Evolutionary conservation across 2,888 invertebrate species (phyloP), one percentile per base, ranked within the genome.

Genomic region (Cactoblastis cactorum): DNA sequence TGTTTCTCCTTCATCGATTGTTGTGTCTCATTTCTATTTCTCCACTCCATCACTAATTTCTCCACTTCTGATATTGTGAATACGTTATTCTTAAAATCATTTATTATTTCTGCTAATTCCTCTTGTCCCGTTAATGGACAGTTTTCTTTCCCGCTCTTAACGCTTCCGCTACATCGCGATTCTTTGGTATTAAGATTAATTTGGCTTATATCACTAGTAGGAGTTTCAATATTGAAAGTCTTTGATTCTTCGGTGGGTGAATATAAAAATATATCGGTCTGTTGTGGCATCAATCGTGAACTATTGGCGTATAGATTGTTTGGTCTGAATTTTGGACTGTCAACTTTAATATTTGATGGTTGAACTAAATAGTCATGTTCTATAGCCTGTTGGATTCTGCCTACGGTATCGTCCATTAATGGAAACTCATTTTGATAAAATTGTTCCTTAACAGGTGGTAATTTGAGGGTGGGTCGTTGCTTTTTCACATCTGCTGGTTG

Each of bases 31-130:
- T 96, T 95, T 51, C 96, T 91, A 63, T 95, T 95, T 67, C 93
- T 93, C 97, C 97, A 97, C 69, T 95, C 94, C 76, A 95, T 94
- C 0, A 97, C 96, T 47, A 97, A 85, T 62, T 94, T 92, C 76
- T 96, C 96, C 0, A 96, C 95, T 83, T 96, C 96, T 0, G 93
- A 91, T 69, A 97, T 95, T 0, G 95, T 94, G 60, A 96, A 94
- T 2, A 96, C 95, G 69, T 96, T 96, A 69, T 96, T 96, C 77
- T 97, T 96, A 69, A 96, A 96, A 68, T 96, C 96, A 69, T 94
- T 95, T 73, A 97, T 95, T 47, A 97, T 95, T 83, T 96, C 96
- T 2, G 95, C 92, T 53, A 97, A 87, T 71, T 97, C 96, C 57
- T 95, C 95, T 71, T 96, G 94, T 1, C 90, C 90, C 0, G 84